A percentile compares a stretch with the other conserved stretches of the same genome.
phyloP scores from a whole-genome alignment of 2,888 invertebrate species.

The Horisme vitalbata region DNA sequence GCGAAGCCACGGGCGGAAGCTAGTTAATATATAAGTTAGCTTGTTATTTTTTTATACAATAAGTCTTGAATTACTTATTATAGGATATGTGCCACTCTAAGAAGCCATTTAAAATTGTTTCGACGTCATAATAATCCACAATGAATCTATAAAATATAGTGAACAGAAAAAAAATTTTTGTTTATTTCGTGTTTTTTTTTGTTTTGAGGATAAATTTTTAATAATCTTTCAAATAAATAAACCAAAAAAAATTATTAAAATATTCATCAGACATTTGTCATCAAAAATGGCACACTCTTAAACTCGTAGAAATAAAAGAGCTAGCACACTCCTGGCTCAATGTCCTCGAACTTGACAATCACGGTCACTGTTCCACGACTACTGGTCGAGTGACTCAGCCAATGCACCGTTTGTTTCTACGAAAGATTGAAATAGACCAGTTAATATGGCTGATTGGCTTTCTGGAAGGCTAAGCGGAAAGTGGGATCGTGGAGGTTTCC shows the following conservation, averaged over 20 bases:
- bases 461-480: slow-evolving; percentile 60
- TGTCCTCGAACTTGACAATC: slow-evolving; percentile 17
- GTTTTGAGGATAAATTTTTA: too few relatives aligned
- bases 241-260: too few relatives aligned
- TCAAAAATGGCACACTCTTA: background rate
- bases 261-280: background rate
- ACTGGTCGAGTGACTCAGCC: slow-evolving; percentile 40
- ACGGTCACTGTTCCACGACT: slow-evolving; percentile 20
- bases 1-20: too few relatives aligned
- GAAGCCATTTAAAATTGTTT: background rate
- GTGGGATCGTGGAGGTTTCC: slow-evolving; percentile 52
- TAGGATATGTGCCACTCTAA: too few relatives aligned
- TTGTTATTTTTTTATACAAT: too few relatives aligned
- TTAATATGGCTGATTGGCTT: slow-evolving; percentile 62
- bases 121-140: background rate
- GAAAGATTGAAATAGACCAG: slow-evolving; percentile 65
- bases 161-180: too few relatives aligned
- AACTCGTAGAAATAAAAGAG: background rate
- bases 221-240: too few relatives aligned
- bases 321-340: slow-evolving; percentile 9
- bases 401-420: slow-evolving; percentile 51
- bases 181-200: too few relatives aligned
- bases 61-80: too few relatives aligned
- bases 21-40: too few relatives aligned
- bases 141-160: too few relatives aligned